Percentiles rank a stretch among this genome's conserved stretches.
Conservation (phyloP, 2,888 invertebrate genomes). For the Campoletis raptor region DNA sequence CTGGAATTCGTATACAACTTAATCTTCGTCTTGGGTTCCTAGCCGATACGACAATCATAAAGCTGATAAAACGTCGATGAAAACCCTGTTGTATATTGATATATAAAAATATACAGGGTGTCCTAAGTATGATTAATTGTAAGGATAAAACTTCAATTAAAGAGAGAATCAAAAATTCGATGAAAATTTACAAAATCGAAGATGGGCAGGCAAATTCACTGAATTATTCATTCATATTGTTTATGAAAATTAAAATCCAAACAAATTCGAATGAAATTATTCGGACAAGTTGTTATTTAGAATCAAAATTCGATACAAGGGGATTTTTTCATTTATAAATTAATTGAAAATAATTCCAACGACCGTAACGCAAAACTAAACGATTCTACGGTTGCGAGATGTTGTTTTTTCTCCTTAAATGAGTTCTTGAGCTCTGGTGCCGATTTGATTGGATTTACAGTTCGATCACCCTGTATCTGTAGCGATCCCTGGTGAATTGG, state of each 20-base stretch:
- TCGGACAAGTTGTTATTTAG: neutral
- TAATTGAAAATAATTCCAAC: neutral
- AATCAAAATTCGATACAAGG: neutral
- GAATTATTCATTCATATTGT: neutral
- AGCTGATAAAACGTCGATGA: constrained; percentile 27
- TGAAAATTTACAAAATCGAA: neutral
- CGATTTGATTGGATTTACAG: neutral
- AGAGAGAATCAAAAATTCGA: neutral
- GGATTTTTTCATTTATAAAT: neutral
- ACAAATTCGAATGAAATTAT: neutral
- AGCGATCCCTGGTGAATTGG: neutral
- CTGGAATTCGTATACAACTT: neutral
- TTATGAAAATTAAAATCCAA: neutral
- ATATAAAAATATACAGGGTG: neutral
- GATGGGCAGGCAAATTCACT: neutral
- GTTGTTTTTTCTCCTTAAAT: neutral
- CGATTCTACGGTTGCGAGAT: neutral
- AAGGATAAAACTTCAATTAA: neutral
- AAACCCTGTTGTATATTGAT: constrained; percentile 12
- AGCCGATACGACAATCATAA: constrained; percentile 18
- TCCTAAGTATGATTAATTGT: neutral
- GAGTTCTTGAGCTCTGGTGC: neutral
- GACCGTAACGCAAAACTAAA: neutral
- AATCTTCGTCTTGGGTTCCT: constrained; percentile 20
- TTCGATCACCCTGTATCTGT: neutral